Percentiles rank a stretch among this genome's conserved stretches.
phyloP scores from a whole-genome alignment of 37 sponge, comb jelly and placozoan genomes.

The Spongilla lacustris region DNA sequence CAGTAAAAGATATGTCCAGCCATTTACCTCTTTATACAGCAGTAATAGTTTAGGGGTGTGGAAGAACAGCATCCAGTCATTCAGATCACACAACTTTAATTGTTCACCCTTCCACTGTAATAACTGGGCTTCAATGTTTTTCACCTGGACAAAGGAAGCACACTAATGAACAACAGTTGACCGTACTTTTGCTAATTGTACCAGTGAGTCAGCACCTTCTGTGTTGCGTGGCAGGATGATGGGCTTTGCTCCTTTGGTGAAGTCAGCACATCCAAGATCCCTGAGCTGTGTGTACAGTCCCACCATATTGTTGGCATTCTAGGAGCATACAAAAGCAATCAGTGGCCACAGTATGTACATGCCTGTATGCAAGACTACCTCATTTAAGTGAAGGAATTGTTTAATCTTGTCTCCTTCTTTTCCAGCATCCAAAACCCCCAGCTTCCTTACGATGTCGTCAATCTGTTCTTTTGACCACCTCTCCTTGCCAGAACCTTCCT shows the following conservation, averaged over 20 bases:
- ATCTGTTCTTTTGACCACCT: slow-evolving; percentile 75
- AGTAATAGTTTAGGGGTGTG: slow-evolving; percentile 57
- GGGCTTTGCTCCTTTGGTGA: not conserved
- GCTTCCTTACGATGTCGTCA: slow-evolving; percentile 87
- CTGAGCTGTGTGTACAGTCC: slow-evolving; percentile 48
- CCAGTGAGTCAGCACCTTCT: not conserved
- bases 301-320: slow-evolving; percentile 65
- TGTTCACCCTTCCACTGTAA: slow-evolving; percentile 52
- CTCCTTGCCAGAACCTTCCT: slow-evolving; percentile 3
- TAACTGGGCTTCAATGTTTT: slow-evolving; percentile 21
- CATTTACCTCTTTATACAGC: slow-evolving; percentile 28
- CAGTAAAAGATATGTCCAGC: not conserved
- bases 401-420: slow-evolving; percentile 57
- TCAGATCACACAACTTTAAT: slow-evolving; percentile 24
- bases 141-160: slow-evolving; percentile 3
- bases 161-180: not conserved
- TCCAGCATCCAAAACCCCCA: slow-evolving; percentile 79
- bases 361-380: slow-evolving; percentile 14
- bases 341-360: too few species aligned
- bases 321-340: not conserved
- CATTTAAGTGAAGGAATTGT: slow-evolving; percentile 53
- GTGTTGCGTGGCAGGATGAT: not conserved
- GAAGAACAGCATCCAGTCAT: slow-evolving; percentile 70
- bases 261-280: slow-evolving; percentile 66
- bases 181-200: not conserved